Evolutionary conservation across 2,113 vertebrate species (phyloP).

Genomic region (Prolemur simus): DNA sequence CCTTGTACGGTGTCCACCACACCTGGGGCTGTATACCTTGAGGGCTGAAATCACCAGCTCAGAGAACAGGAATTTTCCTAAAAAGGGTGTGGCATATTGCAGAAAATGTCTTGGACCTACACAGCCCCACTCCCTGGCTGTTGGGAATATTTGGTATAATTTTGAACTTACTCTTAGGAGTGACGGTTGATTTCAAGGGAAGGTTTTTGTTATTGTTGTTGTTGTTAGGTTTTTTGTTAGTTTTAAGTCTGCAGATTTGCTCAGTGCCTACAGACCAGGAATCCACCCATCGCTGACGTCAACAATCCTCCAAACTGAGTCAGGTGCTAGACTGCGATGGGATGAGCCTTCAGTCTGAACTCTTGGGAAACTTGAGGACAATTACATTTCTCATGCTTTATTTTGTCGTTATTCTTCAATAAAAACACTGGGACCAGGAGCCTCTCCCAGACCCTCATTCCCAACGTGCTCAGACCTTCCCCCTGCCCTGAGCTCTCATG

Average conservation of each 20-base stretch:
- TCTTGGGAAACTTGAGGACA: not conserved
- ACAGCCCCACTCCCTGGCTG: not conserved
- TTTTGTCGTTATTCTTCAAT: not conserved
- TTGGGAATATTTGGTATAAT: not conserved
- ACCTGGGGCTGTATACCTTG: too few species aligned
- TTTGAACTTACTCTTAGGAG: not conserved
- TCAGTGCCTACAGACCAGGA: not conserved
- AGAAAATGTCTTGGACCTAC: not conserved
- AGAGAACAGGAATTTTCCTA: not conserved
- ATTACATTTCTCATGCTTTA: not conserved
- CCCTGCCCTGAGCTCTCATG: too few species aligned
- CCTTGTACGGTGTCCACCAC: rapidly evolving
- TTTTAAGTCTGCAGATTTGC: not conserved
- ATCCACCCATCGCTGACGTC: not conserved
- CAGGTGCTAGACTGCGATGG: too few species aligned
- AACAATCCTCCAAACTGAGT: not conserved
- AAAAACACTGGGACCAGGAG: rapidly evolving
- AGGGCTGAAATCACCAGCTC: not conserved
- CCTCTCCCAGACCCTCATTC: not conserved
- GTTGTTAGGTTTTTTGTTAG: too few species aligned
- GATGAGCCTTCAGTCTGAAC: not conserved
- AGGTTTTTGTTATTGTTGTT: not conserved
- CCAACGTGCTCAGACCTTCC: rapidly evolving
- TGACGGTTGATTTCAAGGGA: not conserved
- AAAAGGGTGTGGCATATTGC: not conserved